Base-by-base conservation (phyloP, 2,113 vertebrate genomes). In the Zapornia atra region DNA sequence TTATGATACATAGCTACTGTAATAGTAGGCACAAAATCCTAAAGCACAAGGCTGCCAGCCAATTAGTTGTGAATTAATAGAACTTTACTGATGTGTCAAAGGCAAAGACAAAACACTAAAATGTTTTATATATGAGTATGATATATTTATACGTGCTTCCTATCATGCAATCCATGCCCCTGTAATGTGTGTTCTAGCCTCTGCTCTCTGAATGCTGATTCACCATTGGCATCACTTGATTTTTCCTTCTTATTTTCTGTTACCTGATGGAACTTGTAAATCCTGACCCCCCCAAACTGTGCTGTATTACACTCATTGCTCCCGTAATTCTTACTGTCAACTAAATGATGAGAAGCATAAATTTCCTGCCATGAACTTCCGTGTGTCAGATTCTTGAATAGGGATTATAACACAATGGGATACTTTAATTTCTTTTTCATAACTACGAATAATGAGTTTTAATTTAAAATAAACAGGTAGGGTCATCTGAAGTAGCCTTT, bases 61-160 rank as follows among this genome's bases (percentile, higher is more conserved):
- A 78, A 64, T 91, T 95, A 92, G 25, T 12, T 71, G 20, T 71
- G 94, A 89, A 90, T 76, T 80, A 88, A 38, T 22, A 86, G 63
- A 77, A 88, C 65, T 61, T 83, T n/a, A 61, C 25, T 46, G 53
- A 82, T 59, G 38, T 73, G 75, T 91, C 84, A 92, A 63, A 66
- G 22, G 29, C 34, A 76, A 91, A 95, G 86, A 54, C 44, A 89
- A 73, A 82, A 40, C 24, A 42, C 33, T 61, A 5, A 57, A 84
- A 65, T 69, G 4, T 69, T 89, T 79, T 80, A 25, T 69, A 29
- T n/a, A 56, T 14, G 28, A 29, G 20, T 56, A 36, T 28, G 50
- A 66, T 60, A 5, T 53, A 66, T 83, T 57, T 81, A 31, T 53
- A 46, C 0, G 0, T 53, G 18, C 33, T 83, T 83, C 42, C 20